Evolutionary conservation across 2,888 invertebrate genomes (phyloP).

Genomic region (Sminthurinus aureus): DNA sequence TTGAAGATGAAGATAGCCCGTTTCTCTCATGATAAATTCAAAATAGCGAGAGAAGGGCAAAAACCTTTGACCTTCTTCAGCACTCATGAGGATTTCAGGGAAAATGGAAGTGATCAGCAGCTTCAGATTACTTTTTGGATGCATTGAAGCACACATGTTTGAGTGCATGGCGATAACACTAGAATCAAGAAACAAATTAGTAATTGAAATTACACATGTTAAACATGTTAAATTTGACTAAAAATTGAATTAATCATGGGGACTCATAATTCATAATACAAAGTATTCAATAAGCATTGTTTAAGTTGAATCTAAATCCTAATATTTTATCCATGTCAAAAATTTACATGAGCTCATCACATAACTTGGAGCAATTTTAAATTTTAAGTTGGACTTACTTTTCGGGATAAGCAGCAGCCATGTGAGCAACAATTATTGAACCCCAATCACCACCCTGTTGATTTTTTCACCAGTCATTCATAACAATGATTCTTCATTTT

Average conservation of each 20-base stretch:
- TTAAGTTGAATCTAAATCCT: too few relatives aligned
- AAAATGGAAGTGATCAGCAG: slow-evolving; percentile 60
- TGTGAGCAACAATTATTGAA: slow-evolving; percentile 62
- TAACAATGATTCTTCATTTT: too few relatives aligned
- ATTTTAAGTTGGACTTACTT: slow-evolving; percentile 29
- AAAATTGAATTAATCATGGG: too few relatives aligned
- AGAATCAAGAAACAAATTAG: slow-evolving; percentile 49
- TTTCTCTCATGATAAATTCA: slow-evolving; percentile 62
- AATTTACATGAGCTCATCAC: too few relatives aligned
- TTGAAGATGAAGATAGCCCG: slow-evolving; percentile 76
- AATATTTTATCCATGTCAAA: too few relatives aligned
- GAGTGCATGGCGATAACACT: slow-evolving; percentile 70
- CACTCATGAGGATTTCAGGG: slow-evolving; percentile 59
- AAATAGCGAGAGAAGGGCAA: slow-evolving; percentile 60
- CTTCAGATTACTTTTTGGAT: slow-evolving; percentile 60
- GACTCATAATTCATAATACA: too few relatives aligned
- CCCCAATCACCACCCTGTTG: slow-evolving; percentile 69
- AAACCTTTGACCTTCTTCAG: slow-evolving; percentile 59
- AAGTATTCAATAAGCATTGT: too few relatives aligned
- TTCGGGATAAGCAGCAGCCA: slow-evolving; percentile 63
- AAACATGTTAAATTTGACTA: too few relatives aligned
- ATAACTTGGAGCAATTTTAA: too few relatives aligned
- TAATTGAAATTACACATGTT: too few relatives aligned
- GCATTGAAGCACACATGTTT: slow-evolving; percentile 69
- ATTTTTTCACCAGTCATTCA: too few relatives aligned